A percentile compares a stretch with the other conserved stretches of the same genome.
These are phyloP conservation scores for Lonchura striata DNA, from an alignment of 2,113 vertebrate species.

Conservation along the genomic window DNA sequence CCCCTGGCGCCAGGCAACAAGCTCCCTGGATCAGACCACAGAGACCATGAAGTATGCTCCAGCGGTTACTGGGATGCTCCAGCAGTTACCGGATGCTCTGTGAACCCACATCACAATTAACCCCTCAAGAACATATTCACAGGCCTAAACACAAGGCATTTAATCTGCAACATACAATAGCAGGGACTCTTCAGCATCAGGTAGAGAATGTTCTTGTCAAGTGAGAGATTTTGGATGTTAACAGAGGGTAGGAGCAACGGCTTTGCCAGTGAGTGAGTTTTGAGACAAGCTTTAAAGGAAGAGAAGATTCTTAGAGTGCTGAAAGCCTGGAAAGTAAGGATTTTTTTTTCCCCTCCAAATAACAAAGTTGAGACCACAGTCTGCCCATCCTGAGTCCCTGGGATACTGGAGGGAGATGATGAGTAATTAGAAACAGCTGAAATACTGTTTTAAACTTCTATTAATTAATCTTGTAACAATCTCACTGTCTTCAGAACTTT, in stretches of 20 bases:
- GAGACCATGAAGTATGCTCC: not conserved
- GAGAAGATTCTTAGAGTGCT: not conserved
- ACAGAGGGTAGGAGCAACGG: not conserved
- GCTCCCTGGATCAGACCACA: not conserved
- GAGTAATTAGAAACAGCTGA: slow-evolving; percentile 33
- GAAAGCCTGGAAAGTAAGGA: not conserved
- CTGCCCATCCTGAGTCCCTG: not conserved
- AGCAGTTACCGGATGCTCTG: not conserved
- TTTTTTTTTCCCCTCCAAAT: not conserved
- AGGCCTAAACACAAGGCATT: not conserved
- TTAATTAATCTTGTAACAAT: slow-evolving; percentile 20
- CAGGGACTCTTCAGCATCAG: not conserved
- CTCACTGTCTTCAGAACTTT: not conserved
- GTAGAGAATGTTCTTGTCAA: not conserved
- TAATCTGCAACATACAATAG: not conserved
- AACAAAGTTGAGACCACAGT: not conserved
- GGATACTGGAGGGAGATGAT: not conserved
- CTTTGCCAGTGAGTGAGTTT: not conserved
- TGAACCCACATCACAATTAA: not conserved
- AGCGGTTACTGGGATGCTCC: not conserved
- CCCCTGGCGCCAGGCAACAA: not conserved
- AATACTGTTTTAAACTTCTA: not conserved
- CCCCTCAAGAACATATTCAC: not conserved
- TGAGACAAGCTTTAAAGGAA: not conserved
- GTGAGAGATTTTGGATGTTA: not conserved